phyloP scores from a whole-genome alignment of 2,113 vertebrate species.

The Urocolius indicus region DNA sequence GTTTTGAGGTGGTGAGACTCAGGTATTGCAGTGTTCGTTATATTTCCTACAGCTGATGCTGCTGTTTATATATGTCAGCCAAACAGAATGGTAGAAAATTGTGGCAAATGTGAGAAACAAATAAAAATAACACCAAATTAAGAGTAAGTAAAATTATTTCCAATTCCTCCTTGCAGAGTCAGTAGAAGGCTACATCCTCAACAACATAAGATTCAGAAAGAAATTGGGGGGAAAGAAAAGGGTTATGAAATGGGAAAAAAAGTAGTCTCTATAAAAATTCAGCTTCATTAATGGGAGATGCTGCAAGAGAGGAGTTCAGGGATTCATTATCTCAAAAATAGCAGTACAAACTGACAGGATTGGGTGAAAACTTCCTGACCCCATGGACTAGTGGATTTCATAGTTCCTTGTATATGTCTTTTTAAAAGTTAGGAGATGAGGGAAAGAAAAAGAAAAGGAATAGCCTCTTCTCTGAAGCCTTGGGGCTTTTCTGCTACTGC shows the following conservation, averaged over 20 bases:
- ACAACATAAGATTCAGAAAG: not conserved
- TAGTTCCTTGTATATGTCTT: conserved; percentile 31
- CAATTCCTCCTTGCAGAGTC: not conserved
- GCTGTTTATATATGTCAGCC: not conserved
- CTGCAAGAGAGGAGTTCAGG: conserved; percentile 43
- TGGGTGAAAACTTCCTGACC: conserved; percentile 60
- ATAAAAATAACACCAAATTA: not conserved
- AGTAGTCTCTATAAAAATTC: not conserved
- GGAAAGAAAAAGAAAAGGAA: not conserved
- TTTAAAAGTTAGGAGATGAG: conserved; percentile 16
- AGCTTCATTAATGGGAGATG: conserved; percentile 51
- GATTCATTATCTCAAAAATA: conserved; percentile 70
- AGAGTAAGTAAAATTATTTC: not conserved
- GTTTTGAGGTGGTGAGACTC: not conserved
- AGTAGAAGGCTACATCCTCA: not conserved
- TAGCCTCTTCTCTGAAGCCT: conserved; percentile 55
- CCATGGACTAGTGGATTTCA: conserved; percentile 23
- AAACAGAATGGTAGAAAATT: not conserved
- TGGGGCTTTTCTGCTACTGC: conserved; percentile 24
- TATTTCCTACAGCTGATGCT: not conserved
- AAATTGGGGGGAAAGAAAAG: not conserved
- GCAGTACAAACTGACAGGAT: conserved; percentile 41
- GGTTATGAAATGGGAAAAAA: not conserved
- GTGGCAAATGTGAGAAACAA: not conserved
- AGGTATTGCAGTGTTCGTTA: not conserved